Base-by-base conservation (phyloP, 2,797 vertebrate species). In the Phrynocephalus forsythii region DNA sequence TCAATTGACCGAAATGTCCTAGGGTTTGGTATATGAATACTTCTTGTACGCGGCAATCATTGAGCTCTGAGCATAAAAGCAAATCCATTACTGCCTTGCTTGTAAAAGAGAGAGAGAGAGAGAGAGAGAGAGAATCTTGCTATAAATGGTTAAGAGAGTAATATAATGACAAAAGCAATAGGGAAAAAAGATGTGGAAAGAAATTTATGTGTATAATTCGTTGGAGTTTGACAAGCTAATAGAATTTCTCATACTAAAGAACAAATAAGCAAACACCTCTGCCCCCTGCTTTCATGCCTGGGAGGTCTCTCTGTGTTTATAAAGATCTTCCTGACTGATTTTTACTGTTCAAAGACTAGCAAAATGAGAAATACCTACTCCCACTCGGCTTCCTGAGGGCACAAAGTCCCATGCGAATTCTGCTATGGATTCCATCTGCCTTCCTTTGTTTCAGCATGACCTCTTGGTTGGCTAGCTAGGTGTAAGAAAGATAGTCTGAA, bases 51-150 rank as follows among this genome's bases (percentile, higher is more conserved):
- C 56, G 63, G 77, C 18, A 86, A 5, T 66, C 13, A 10, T 9
- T 91, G 60, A 80, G 68, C 1, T 81, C 69, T n/a, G 83, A 33
- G 78, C 76, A 76, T 86, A 88, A 91, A 91, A 89, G 22, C 78
- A 56, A n/a, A 52, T 0, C 66, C 85, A 0, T 85, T 75, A 60
- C 60, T 52, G 38, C 48, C 67, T 88, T 82, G 50, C 56, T 84
- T 82, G 50, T 5, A 2, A 20, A 52, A 7, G 26, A 56, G 13
- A 3, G 52, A 56, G 1, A 13, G 24, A 24, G 20, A 2, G 6
- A 38, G 85, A 28, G 68, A 28, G 24, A 28, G 68, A 38, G 0
- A 0, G 38, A 79, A 16, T 30, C 38, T 7, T 13, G 3, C 1
- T 0, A 2, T 73, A 13, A 28, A 84, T 77, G 89, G 67, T 73